Conservation (phyloP, 2,113 vertebrate species). For the Odocoileus hemionus region DNA sequence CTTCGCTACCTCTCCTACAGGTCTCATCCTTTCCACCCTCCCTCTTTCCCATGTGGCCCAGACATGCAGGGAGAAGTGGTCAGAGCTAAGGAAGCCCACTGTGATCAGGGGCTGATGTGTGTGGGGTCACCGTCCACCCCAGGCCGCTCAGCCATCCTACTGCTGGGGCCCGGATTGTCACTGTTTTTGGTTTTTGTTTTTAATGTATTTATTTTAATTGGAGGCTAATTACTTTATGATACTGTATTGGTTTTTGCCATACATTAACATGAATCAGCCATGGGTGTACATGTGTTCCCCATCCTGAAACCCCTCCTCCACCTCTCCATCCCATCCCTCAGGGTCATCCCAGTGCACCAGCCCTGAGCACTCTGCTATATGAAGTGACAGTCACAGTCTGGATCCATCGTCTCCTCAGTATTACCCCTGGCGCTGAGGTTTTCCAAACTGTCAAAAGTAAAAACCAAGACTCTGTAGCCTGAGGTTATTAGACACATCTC, state of each 20-base stretch:
- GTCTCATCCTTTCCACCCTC: neutral
- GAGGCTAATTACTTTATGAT: neutral
- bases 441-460: neutral
- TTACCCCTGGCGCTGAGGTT: neutral
- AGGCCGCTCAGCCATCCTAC: neutral
- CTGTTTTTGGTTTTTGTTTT: neutral
- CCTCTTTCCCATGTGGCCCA: neutral
- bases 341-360: neutral
- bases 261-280: neutral
- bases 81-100: neutral
- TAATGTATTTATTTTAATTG: neutral
- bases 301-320: neutral
- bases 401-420: neutral
- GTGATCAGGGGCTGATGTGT: neutral
- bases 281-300: neutral
- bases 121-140: neutral
- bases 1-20: neutral
- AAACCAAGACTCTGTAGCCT: neutral
- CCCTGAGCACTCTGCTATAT: neutral
- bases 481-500: neutral
- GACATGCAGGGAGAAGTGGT: neutral
- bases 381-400: neutral
- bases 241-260: neutral
- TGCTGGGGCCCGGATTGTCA: fast-evolving
- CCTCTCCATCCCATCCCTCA: neutral